Base-by-base conservation (phyloP, 2,113 vertebrate genomes). In the Perca fluviatilis region DNA sequence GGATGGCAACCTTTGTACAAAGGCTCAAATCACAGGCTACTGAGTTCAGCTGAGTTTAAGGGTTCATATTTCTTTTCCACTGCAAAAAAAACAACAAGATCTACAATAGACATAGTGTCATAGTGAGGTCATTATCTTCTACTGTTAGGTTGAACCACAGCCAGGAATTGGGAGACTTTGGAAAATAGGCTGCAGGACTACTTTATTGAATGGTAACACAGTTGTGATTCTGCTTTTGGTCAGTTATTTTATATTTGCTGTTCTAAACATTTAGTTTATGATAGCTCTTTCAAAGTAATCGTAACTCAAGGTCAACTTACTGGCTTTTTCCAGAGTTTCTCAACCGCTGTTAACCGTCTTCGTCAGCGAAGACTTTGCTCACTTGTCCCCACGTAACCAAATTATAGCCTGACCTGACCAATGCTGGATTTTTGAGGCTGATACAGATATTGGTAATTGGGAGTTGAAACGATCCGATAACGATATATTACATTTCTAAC, bases 41-140 rank as follows among this genome's bases (percentile, higher is more conserved):
- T 18, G 19, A 40, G 16, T 68, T 63, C 60, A 69, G 75, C 33
- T 65, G 69, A 72, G 16, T 60, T 49, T 6, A 43, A 40, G 49
- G 43, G n/a, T 46, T 43, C 4, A 2, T 65, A 30, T 18, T 63
- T n/a, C 25, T 54, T 54, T 27, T 53, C 33, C 50, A 43, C n/a
- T 21, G 60, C 30, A 27, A 12, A 23, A 54, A 54, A 40, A 64
- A 40, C 30, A 63, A 53, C 49, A 63, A 63, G 6, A 74, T 14
- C 18, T 50, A 36, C 30, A 33, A 36, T 14, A 40, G 25, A 51
- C 8, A 27, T 27, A 27, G 27, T 7, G 10, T 23, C 21, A 53
- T 12, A 62, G 23, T 50, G 27, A 23, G 27, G 19, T 74, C 57
- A 53, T 75, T 25, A 19, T 53, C 49, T 74, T 51, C 56, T 10